Base-by-base conservation (phyloP, 1,140 invertebrate genomes). In the Nautilus pompilius region DNA sequence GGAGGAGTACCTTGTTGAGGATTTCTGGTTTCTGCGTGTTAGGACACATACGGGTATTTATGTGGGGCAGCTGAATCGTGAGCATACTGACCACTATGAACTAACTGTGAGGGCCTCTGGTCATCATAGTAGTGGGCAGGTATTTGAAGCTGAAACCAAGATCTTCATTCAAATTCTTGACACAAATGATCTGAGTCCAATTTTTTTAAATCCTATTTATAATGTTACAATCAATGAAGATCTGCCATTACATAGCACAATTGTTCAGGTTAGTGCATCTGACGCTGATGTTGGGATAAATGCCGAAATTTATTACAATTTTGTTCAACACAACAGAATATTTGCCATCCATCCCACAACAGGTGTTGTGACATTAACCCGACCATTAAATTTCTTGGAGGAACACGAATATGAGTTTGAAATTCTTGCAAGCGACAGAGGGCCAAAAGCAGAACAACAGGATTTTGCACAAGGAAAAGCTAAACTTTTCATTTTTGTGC, bases 251-350 rank as follows among this genome's bases (percentile, higher is more conserved):
- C 92, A 96, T 82, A 86, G 66, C 24, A 83, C 76, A 55, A 80
- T 88, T 32, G 71, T 80, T 2, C 70, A 78, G 62, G 84, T 87
- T 3, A 87, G 87, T 15, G 96, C 95, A 0, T 93, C 93, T 73
- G 96, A 98, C 83, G 93, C 95, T 6, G 95, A 99, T 81, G 84
- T 95, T 13, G 95, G 95, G 0, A 87, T 91, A 54, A 98, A 98
- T 79, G 93, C 93, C 2, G 93, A 98, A 84, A 93, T 98, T 69
- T 98, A 98, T 81, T 99, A 97, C 80, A 96, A 91, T 80, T 90
- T 98, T 69, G 84, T 87, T n/a, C 87, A 94, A 63, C 83, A 87
- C 20, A 93, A 89, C 5, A 89, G 92, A 67, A 88, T 90, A 65
- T 97, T 97, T 80, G 90, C 93, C 5, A 89, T 97, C 60, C 93